Base-by-base conservation (phyloP, 2,113 vertebrate species). In the Burhinus bistriatus region DNA sequence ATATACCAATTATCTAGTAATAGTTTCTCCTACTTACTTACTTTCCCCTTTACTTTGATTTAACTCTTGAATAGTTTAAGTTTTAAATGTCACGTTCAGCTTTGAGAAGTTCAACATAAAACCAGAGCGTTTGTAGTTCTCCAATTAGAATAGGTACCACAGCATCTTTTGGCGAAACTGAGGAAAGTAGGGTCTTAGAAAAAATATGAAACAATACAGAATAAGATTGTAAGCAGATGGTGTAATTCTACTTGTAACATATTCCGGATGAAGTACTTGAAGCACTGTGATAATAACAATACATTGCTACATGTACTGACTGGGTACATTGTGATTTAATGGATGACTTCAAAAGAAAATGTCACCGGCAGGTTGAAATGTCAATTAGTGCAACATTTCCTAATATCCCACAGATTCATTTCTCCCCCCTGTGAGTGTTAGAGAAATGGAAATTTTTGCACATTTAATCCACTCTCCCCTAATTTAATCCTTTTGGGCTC, bases 331-430 rank as follows among this genome's bases (percentile, higher is more conserved):
- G 61, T 80, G 49, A 83, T 82, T 95, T 92, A 79, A 82, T 58
- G 69, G 15, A 30, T 38, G 83, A 49, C 27, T 89, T 93, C 27
- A 61, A 82, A 79, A 61, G 80, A 69, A 95, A 96, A 96, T 89
- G 32, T 66, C 70, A 54, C 34, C 61, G 65, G 20, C 44, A 77
- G 81, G 36, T 71, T 83, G 44, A 92, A 93, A 40, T 88, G 64
- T 57, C 86, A 95, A 89, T 92, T 94, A 96, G 20, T 20, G 15
- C n/a, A 83, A 65, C 61, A 66, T 76, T 95, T 91, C 44, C 54
- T n/a, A 58, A 40, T 49, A 85, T 65, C 34, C 17, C 57, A 61
- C 65, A 82, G 73, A 95, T 85, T 82, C 7, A 66, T 89, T 97
- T 93, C 45, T 72, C 82, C 58, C 69, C 69, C 18, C 19, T 45